Evolutionary conservation across 2,113 vertebrate species (phyloP).

Genomic region (Cichladusa arquata): DNA sequence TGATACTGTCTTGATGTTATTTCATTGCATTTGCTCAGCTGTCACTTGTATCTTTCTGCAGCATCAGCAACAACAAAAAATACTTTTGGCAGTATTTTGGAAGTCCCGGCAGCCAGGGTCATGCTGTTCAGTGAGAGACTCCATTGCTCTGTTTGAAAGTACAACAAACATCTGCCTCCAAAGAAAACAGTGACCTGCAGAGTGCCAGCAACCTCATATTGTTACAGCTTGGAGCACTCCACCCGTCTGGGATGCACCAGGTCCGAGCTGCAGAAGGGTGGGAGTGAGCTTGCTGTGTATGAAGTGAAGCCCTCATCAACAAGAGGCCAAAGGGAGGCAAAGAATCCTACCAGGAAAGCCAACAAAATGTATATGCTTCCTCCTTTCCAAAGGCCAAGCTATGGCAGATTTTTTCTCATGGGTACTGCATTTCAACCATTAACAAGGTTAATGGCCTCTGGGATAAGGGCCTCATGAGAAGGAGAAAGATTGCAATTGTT

Average conservation of each 20-base stretch:
- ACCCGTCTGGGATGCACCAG: not conserved
- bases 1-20: not conserved
- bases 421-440: not conserved
- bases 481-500: not conserved
- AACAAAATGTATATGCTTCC: not conserved
- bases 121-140: not conserved
- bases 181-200: slow-evolving; percentile 1
- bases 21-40: not conserved
- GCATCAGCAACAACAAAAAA: not conserved
- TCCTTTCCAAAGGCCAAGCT: not conserved
- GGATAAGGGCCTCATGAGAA: not conserved
- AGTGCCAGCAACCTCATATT: not conserved
- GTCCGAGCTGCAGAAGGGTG: not conserved
- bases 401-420: slow-evolving; percentile 26
- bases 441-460: not conserved
- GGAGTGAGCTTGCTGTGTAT: not conserved
- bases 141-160: not conserved
- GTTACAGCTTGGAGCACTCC: slow-evolving; percentile 20
- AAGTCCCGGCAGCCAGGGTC: not conserved
- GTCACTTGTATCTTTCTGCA: not conserved
- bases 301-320: not conserved
- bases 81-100: not conserved
- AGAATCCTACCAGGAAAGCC: slow-evolving; percentile 16
- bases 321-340: not conserved
- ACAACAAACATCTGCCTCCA: not conserved